phyloP scores from a whole-genome alignment of 2,888 invertebrate species.

The Spicauda simplicius region DNA sequence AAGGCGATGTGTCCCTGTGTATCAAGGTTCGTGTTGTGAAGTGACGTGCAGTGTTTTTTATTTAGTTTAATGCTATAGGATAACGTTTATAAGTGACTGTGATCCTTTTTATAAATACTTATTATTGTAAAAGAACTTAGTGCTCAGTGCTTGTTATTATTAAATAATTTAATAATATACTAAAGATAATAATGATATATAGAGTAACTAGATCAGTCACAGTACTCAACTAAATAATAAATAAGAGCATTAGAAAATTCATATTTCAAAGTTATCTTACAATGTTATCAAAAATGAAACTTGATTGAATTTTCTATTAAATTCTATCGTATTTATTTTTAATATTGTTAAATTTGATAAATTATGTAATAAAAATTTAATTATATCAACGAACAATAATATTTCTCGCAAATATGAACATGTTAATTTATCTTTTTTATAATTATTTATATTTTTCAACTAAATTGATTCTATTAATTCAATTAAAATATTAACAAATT shows the following conservation, averaged over 20 bases:
- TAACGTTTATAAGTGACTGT: background rate
- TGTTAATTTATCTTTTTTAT: too few relatives aligned
- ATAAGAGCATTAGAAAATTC: too few relatives aligned
- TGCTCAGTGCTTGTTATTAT: too few relatives aligned
- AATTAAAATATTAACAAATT: background rate
- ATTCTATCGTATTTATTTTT: too few relatives aligned
- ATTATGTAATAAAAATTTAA: too few relatives aligned
- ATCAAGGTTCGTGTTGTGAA: slow-evolving; percentile 84
- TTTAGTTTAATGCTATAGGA: background rate
- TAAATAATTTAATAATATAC: background rate
- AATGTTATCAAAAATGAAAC: slow-evolving; percentile 10
- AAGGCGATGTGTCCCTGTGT: slow-evolving; percentile 88
- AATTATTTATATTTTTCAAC: too few relatives aligned
- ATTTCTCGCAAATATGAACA: too few relatives aligned
- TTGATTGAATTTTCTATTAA: background rate
- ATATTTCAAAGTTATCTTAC: too few relatives aligned
- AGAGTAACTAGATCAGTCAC: background rate
- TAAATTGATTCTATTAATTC: background rate
- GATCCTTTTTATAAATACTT: too few relatives aligned
- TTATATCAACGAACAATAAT: too few relatives aligned
- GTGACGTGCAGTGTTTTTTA: slow-evolving; percentile 50
- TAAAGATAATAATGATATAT: background rate
- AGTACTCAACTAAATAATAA: background rate
- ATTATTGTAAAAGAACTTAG: background rate
- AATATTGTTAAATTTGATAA: too few relatives aligned